A percentile compares a stretch with the other conserved stretches of the same genome.
phyloP scores from a whole-genome alignment of 53 echinoderm and acorn worm species.

The Luidia sarsii region DNA sequence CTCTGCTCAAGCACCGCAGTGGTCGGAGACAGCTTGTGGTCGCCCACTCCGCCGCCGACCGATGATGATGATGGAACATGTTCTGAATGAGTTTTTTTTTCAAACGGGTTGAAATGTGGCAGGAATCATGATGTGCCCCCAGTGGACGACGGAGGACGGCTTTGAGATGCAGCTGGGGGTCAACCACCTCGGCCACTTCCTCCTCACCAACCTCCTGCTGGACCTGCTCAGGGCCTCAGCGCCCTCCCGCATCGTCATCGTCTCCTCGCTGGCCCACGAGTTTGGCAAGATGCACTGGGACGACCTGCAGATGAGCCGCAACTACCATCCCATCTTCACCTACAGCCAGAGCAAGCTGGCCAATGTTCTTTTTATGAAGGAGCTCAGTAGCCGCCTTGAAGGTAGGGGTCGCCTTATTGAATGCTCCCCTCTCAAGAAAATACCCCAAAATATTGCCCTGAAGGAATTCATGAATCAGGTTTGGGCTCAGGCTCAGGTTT shows the following conservation, averaged over 20 bases:
- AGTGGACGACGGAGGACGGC: constrained; percentile 71
- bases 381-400: constrained; percentile 62
- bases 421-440: neutral
- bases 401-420: constrained; percentile 30
- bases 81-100: too few species aligned
- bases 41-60: too few species aligned
- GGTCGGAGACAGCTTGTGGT: too few species aligned
- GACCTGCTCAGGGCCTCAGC: constrained; percentile 79
- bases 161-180: constrained; percentile 91
- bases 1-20: too few species aligned
- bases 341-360: constrained; percentile 80
- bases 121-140: constrained; percentile 69
- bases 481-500: too few species aligned
- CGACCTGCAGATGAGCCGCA: constrained; percentile 49
- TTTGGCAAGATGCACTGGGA: constrained; percentile 43
- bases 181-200: constrained; percentile 89
- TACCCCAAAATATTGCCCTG: too few species aligned
- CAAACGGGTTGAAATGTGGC: too few species aligned
- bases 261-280: constrained; percentile 1
- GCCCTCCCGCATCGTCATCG: constrained; percentile 47
- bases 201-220: constrained; percentile 86
- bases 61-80: too few species aligned
- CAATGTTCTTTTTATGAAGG: constrained; percentile 68
- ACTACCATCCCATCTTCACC: constrained; percentile 21
- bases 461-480: neutral